Base-by-base conservation (phyloP, 1,140 invertebrate genomes). In the Monochamus saltuarius region DNA sequence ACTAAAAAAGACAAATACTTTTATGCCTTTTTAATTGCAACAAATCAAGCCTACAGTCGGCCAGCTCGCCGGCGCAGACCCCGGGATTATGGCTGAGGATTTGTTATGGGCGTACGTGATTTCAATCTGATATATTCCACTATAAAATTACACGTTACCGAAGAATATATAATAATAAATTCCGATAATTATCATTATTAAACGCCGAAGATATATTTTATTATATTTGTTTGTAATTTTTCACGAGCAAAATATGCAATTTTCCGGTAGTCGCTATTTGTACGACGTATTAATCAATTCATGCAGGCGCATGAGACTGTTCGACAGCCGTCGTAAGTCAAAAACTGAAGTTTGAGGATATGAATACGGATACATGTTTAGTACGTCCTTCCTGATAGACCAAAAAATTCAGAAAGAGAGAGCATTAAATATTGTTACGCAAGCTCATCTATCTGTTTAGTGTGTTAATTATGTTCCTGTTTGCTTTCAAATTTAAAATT, bases 101-200 rank as follows among this genome's bases (percentile, higher is more conserved):
- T 68, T 19, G 52, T 39, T 42, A 35, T 59, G 59, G 40, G 38
- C 63, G 56, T 47, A 54, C 56, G 59, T 53, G 57, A 59, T 66
- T 64, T 59, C 57, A 61, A 71, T 71, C 69, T 68, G 66, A 67
- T 65, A 69, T 57, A 60, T 67, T 64, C 65, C 66, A 66, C 68
- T 59, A 64, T 64, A 59, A 74, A 74, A 74, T 74, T 74, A 74
- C 65, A 74, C 57, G 72, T 71, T 74, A 66, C 66, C 43, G 51
- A 64, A 68, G 66, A 69, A 69, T 69, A 71, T 69, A 73, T 72
- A 68, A 72, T 69, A 72, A 71, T 74, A 74, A 74, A 73, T 71
- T 71, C 69, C 69, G 70, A 74, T 74, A 74, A 74, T 74, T 73
- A 74, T 74, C 70, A 62, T 74, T 72, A 74, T 74, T 74, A 74